Conservation (phyloP, 2,888 invertebrate species). For the Blastobasis lacticolella region DNA sequence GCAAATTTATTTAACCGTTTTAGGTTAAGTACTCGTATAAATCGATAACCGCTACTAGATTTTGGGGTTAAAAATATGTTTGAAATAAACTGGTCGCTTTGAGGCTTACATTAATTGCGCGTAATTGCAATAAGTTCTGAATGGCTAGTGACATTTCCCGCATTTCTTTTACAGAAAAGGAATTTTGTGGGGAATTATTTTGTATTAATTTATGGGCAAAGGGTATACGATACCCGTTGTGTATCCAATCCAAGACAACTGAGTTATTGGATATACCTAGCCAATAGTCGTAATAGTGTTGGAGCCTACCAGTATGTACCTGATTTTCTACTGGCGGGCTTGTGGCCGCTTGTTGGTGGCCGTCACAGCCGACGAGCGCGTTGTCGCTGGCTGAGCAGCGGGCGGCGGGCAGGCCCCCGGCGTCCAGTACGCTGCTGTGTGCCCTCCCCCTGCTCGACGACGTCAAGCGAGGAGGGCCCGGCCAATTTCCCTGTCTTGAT, state of each 20-base stretch:
- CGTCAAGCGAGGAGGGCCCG: constrained; percentile 14
- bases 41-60: constrained; percentile 11
- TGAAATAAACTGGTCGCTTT: constrained; percentile 7
- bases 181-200: background rate
- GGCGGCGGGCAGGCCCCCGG: background rate
- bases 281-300: constrained; percentile 7
- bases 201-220: constrained; percentile 4
- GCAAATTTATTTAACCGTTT: constrained; percentile 15
- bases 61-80: constrained; percentile 12
- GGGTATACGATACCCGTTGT: constrained; percentile 6
- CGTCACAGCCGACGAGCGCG: background rate
- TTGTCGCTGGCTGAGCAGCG: background rate
- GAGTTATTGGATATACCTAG: constrained; percentile 4
- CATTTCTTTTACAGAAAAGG: background rate
- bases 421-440: constrained; percentile 1
- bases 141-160: constrained; percentile 5
- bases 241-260: too few relatives aligned
- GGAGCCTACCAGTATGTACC: constrained; percentile 10
- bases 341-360: background rate
- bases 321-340: constrained; percentile 2
- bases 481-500: constrained; percentile 15
- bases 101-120: constrained; percentile 5
- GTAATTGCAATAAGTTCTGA: constrained; percentile 2
- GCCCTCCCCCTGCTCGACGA: constrained; percentile 13
- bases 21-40: constrained; percentile 15